phyloP scores from a whole-genome alignment of 2,888 invertebrate species.

The Acanthosepion lycidas region DNA sequence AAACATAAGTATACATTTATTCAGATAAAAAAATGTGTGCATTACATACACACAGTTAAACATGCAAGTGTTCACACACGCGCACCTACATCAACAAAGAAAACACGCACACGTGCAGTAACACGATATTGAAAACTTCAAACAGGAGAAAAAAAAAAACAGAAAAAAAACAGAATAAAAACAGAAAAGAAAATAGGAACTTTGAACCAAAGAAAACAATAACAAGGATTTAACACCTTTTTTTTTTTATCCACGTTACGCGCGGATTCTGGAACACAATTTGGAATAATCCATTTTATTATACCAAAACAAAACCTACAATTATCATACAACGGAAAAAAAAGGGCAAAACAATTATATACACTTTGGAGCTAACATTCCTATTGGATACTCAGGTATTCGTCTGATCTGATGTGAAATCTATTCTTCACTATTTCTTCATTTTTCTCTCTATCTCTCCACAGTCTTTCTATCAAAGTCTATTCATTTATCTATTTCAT shows the following conservation, averaged over 20 bases:
- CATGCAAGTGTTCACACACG: background rate
- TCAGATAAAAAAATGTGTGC: background rate
- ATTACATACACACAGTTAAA: background rate
- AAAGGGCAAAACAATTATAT: background rate
- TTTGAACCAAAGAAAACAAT: background rate
- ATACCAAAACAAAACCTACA: background rate
- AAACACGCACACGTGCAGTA: background rate
- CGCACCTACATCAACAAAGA: background rate
- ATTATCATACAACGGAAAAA: background rate
- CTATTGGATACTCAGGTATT: slow-evolving; percentile 10
- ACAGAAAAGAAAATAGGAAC: background rate
- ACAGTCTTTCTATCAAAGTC: background rate
- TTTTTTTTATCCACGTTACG: background rate
- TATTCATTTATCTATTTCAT: background rate
- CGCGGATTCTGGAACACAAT: background rate
- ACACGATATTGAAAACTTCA: background rate
- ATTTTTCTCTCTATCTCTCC: slow-evolving; percentile 8
- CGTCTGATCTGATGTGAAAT: slow-evolving; percentile 33
- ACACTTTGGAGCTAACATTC: slow-evolving; percentile 14
- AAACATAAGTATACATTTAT: background rate
- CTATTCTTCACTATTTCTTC: background rate
- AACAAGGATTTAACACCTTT: background rate
- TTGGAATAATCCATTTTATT: background rate
- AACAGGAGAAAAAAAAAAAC: background rate
- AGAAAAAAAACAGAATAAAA: background rate